Evolutionary conservation across 2,797 vertebrate genomes (phyloP), one percentile per base, ranked within the genome.

Genomic region (Myotis pilosus): DNA sequence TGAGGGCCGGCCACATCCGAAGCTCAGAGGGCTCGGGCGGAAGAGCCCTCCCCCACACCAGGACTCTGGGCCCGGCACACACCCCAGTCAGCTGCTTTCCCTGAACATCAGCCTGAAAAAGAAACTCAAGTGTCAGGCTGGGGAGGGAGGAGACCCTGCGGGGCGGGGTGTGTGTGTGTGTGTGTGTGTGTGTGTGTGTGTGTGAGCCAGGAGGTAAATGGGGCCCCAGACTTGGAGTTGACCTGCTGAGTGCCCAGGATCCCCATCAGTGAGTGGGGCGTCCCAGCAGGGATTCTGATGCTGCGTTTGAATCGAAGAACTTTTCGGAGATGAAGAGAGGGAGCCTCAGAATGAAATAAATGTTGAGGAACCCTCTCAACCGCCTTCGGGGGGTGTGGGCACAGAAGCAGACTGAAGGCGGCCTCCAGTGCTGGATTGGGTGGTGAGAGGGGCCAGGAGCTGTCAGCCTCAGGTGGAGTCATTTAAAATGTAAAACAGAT

Each of bases 401-500:
- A 68, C 76, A 28, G 93, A 86, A 94, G 87, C 57, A 44, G 89
- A 57, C 89, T 92, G 94, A 96, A 64, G 20, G 6, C 96, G 13
- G 88, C 0, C 0, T 79, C 62, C 80, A 95, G 89, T 2, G 4
- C 41, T 20, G 11, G 36, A 71, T 36, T 2, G 69, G 51, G 69
- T 89, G 87, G 72, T 0, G 33, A 76, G 82, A 96, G 83, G 53
- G 66, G 15, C 80, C 33, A 38, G 69, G 53, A 84, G 64, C 95
- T 3, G 92, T 93, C 86, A 92, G 62, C 85, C 93, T 96, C 93
- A 92, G 86, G 22, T 85, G 85, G 69, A 66, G 60, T 92, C 84
- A 94, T 87, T 96, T 95, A 89, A 97, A 95, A 95, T 94, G 91
- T 94, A 96, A 97, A 96, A 74, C 71, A 78, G 12, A 15, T 13